Percentiles rank a stretch among this genome's conserved stretches.
phyloP scores from a whole-genome alignment of 1,140 invertebrate species.

The Subanguina moxae region DNA sequence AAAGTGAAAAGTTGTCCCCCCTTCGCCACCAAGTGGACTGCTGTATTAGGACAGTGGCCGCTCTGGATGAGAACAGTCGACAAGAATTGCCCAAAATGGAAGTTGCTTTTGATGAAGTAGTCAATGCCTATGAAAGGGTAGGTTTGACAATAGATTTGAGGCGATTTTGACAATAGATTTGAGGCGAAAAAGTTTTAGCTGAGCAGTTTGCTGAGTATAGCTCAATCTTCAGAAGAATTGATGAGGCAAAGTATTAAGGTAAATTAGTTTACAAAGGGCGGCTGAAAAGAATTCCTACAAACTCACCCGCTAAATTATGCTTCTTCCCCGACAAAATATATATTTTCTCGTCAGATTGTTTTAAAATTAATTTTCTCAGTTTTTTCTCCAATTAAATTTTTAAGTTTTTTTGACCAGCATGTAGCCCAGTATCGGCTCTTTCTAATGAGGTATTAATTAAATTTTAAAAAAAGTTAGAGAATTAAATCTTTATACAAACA shows the following conservation, averaged over 20 bases:
- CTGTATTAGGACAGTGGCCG: slow-evolving; percentile 36
- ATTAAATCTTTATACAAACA: no score
- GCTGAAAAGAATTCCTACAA: neutral
- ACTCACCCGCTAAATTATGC: no score
- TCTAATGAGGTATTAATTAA: no score
- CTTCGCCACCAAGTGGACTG: slow-evolving; percentile 32
- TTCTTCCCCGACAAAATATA: no score
- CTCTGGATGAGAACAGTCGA: slow-evolving; percentile 32
- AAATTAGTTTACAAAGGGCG: neutral
- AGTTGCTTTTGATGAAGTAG: slow-evolving; percentile 34
- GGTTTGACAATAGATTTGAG: neutral
- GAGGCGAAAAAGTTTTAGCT: slow-evolving; percentile 16
- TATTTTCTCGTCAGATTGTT: no score
- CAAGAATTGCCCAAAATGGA: slow-evolving; percentile 27
- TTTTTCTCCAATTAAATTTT: no score
- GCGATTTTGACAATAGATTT: neutral
- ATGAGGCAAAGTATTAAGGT: slow-evolving; percentile 13
- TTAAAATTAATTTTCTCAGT: no score
- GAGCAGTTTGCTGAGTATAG: slow-evolving; percentile 6
- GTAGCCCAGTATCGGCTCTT: no score
- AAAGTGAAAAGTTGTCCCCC: slow-evolving; percentile 14
- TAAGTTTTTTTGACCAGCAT: no score
- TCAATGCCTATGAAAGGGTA: slow-evolving; percentile 39
- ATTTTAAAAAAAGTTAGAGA: no score
- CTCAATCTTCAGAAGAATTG: neutral